phyloP scores from a whole-genome alignment of 1,140 invertebrate species.

The Halictus rubicundus region DNA sequence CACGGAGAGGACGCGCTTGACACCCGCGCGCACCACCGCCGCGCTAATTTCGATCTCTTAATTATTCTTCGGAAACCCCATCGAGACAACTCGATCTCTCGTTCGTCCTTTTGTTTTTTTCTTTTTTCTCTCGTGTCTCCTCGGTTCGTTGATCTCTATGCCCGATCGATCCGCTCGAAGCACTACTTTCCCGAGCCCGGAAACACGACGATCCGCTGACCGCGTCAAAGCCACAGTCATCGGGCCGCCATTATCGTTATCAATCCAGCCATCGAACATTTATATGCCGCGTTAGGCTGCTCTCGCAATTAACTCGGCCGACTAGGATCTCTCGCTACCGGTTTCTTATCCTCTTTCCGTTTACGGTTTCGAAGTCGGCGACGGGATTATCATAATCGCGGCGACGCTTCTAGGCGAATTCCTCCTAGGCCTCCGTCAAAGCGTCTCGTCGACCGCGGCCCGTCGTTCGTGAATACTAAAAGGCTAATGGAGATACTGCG shows the following conservation, averaged over 20 bases:
- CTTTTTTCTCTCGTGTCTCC: neutral
- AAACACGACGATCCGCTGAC: neutral
- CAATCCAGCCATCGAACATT: neutral
- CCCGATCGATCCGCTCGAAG: neutral
- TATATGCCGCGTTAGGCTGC: neutral
- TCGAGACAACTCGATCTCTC: neutral
- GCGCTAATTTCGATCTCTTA: slow-evolving; percentile 36
- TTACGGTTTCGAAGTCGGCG: neutral
- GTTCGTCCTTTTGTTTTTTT: slow-evolving; percentile 6
- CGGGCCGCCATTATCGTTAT: slow-evolving; percentile 14
- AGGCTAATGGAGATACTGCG: too few species aligned
- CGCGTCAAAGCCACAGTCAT: neutral
- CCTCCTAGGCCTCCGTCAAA: neutral
- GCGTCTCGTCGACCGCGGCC: neutral
- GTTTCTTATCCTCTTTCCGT: slow-evolving; percentile 6
- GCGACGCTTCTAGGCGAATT: neutral
- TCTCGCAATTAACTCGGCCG: neutral
- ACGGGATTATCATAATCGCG: slow-evolving; percentile 1
- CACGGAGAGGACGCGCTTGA: too few species aligned
- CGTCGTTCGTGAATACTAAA: too few species aligned
- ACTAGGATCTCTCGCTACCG: neutral
- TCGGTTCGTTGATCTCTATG: neutral
- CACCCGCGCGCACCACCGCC: neutral
- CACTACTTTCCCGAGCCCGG: neutral
- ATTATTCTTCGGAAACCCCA: slow-evolving; percentile 38